These are phyloP conservation scores for Callorhinus ursinus DNA, from an alignment of 2,113 vertebrate species.

Conservation along the genomic window DNA sequence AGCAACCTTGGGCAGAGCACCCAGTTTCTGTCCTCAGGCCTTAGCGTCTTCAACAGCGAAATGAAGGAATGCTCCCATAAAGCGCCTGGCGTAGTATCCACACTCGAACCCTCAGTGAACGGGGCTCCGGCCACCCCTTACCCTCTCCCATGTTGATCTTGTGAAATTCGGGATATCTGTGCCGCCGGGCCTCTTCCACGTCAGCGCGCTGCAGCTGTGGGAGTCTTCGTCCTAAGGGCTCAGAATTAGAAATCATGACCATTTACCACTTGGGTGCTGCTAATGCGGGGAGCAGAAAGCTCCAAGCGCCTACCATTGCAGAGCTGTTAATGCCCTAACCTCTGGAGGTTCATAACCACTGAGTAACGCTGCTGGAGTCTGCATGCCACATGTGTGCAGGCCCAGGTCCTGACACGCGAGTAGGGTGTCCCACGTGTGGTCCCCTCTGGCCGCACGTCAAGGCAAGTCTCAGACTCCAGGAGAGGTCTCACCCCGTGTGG, in stretches of 20 bases:
- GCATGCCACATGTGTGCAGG: constrained; percentile 50
- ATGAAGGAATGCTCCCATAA: neutral
- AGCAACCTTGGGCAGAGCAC: neutral
- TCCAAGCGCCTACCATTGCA: neutral
- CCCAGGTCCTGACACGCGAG: constrained; percentile 48
- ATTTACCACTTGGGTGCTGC: neutral
- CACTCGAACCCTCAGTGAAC: rapidly evolving
- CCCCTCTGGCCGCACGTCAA: neutral
- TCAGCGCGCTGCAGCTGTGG: neutral
- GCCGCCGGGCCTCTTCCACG: rapidly evolving
- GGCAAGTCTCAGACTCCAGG: neutral
- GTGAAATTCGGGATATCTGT: neutral
- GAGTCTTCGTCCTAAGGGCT: neutral
- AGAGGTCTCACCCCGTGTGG: neutral
- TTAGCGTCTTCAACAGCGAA: neutral
- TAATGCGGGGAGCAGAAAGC: neutral
- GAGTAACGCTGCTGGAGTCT: constrained; percentile 70
- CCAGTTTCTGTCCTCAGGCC: neutral
- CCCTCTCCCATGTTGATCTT: neutral
- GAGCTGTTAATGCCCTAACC: neutral
- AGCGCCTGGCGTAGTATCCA: rapidly evolving
- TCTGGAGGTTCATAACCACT: neutral
- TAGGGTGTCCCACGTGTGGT: neutral
- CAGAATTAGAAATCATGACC: neutral
- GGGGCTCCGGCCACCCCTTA: neutral